phyloP scores from a whole-genome alignment of 2,888 invertebrate genomes.

The Callimorpha dominula region DNA sequence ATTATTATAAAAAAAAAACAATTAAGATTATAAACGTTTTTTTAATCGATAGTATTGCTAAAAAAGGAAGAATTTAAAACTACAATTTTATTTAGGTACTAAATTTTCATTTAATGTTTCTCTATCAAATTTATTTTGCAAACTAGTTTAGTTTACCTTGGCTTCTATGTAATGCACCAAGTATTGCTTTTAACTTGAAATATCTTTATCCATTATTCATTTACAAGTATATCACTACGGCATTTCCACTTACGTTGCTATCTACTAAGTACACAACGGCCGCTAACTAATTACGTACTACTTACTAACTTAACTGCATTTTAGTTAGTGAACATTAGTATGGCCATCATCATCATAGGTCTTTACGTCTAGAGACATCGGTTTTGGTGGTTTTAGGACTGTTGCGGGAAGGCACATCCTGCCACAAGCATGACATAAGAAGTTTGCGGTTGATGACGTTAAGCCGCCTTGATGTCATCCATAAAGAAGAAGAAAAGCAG shows the following conservation, averaged over 20 bases:
- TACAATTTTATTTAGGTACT: too few relatives aligned
- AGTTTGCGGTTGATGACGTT: not conserved
- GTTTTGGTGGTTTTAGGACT: not conserved
- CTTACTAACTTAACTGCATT: not conserved
- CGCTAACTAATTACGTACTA: not conserved
- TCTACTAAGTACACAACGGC: not conserved
- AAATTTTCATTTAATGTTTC: not conserved
- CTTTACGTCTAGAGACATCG: not conserved
- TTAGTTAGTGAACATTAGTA: not conserved
- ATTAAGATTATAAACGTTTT: not conserved
- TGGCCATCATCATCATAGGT: not conserved
- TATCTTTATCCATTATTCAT: not conserved
- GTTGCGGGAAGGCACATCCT: not conserved
- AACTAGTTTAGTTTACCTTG: not conserved
- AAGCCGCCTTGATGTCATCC: not conserved
- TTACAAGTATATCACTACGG: not conserved
- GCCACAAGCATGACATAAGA: not conserved
- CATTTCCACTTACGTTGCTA: not conserved
- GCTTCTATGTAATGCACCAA: not conserved
- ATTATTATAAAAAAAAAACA: not conserved
- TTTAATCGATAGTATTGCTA: not conserved
- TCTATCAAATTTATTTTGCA: not conserved
- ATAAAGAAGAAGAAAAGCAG: too few relatives aligned
- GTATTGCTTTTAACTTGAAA: not conserved
- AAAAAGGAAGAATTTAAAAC: not conserved